Percentiles rank a stretch among this genome's conserved stretches.
phyloP scores from a whole-genome alignment of 2,113 vertebrate genomes.

The Patagioenas fasciata region DNA sequence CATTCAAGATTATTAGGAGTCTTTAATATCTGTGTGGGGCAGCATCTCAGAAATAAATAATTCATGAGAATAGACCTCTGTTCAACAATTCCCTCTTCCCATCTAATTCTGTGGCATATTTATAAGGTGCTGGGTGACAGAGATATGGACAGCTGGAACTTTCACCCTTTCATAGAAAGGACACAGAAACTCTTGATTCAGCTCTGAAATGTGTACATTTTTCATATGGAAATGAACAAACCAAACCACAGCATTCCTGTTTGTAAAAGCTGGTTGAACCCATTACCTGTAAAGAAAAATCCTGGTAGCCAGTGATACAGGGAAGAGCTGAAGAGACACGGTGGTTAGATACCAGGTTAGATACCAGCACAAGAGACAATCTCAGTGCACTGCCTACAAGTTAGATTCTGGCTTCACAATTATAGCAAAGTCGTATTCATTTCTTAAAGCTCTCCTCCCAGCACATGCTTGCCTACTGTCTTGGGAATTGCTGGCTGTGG shows the following conservation, averaged over 20 bases:
- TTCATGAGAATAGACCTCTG: background rate
- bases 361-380: background rate
- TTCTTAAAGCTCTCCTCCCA: background rate
- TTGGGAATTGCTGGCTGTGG: background rate
- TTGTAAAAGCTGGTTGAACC: background rate
- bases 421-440: background rate
- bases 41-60: background rate
- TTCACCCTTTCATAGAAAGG: background rate
- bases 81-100: background rate
- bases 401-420: background rate
- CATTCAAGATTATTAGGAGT: background rate
- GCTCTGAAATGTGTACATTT: background rate
- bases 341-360: background rate
- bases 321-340: background rate
- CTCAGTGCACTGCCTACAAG: background rate
- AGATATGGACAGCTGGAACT: background rate
- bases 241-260: background rate
- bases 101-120: background rate
- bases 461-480: background rate
- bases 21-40: background rate
- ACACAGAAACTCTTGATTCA: background rate
- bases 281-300: background rate
- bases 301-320: accelerated
- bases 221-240: background rate
- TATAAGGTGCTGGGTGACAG: background rate